Evolutionary conservation across 2,888 invertebrate species (phyloP).

Genomic region (Cephus nigrinus): DNA sequence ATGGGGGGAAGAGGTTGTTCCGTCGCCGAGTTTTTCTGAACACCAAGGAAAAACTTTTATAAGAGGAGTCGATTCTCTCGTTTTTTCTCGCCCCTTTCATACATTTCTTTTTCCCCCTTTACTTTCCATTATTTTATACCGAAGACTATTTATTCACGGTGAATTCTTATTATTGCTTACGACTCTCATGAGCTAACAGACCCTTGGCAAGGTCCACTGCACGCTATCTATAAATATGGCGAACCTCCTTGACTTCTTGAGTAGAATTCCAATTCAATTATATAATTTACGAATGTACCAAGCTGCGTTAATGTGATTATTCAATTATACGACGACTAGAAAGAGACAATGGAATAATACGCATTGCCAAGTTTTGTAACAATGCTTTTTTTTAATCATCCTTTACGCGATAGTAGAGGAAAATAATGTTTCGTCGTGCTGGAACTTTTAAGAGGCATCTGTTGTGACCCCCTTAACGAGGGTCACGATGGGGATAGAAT

Average conservation of each 20-base stretch:
- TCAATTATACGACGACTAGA: not conserved
- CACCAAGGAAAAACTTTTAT: not conserved
- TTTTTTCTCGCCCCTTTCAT: not conserved
- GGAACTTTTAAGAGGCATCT: slow-evolving; percentile 14
- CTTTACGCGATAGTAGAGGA: not conserved
- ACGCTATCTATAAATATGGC: not conserved
- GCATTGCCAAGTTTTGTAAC: not conserved
- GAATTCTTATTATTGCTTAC: not conserved
- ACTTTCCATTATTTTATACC: not conserved
- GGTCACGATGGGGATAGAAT: not conserved
- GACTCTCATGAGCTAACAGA: not conserved
- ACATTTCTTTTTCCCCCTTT: not conserved
- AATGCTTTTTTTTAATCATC: not conserved
- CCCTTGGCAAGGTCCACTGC: not conserved
- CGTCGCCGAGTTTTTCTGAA: not conserved
- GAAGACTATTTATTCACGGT: no score
- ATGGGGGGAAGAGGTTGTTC: not conserved
- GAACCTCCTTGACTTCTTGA: not conserved
- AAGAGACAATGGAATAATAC: not conserved
- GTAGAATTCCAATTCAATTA: not conserved
- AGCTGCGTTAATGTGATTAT: not conserved
- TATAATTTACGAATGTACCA: not conserved
- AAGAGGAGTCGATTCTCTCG: not conserved
- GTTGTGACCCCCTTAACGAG: slow-evolving; percentile 26
- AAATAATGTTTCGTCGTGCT: not conserved